Percentiles rank a stretch among this genome's conserved stretches.
These are phyloP conservation scores for Cylas formicarius DNA, from an alignment of 1,140 invertebrate species.

Conservation along the genomic window DNA sequence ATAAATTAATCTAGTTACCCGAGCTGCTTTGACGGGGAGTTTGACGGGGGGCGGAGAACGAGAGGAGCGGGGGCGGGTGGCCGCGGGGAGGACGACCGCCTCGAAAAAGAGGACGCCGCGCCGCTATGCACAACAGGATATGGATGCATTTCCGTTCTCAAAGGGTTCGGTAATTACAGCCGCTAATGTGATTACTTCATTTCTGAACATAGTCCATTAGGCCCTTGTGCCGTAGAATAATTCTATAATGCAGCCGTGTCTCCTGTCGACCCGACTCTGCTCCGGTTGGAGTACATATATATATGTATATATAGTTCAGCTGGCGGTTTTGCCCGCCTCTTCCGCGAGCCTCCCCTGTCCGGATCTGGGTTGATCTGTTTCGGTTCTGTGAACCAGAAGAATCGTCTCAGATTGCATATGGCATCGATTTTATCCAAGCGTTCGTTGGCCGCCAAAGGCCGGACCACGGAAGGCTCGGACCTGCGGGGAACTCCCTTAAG, in stretches of 20 bases:
- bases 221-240: constrained; percentile 38
- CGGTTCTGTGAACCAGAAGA: no score
- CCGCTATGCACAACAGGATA: constrained; percentile 40
- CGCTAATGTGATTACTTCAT: constrained; percentile 43
- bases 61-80: constrained; percentile 2
- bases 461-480: no score
- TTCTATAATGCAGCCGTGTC: constrained; percentile 36
- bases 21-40: no score
- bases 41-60: constrained; percentile 21
- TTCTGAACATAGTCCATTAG: constrained; percentile 43
- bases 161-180: constrained; percentile 43
- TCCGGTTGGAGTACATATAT: no score
- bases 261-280: constrained; percentile 12
- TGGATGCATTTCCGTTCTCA: constrained; percentile 44
- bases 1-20: constrained; percentile 42
- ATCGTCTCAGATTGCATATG: no score
- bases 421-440: no score
- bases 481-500: no score
- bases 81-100: constrained; percentile 6
- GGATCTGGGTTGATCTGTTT: no score
- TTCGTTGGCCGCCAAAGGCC: no score
- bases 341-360: neutral
- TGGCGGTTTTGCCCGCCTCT: no score
- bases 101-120: constrained; percentile 28
- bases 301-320: no score